A percentile compares a stretch with the other conserved stretches of the same genome.
These are phyloP conservation scores for Oreochromis spilurus DNA, from an alignment of 2,113 vertebrate genomes.

Conservation along the genomic window DNA sequence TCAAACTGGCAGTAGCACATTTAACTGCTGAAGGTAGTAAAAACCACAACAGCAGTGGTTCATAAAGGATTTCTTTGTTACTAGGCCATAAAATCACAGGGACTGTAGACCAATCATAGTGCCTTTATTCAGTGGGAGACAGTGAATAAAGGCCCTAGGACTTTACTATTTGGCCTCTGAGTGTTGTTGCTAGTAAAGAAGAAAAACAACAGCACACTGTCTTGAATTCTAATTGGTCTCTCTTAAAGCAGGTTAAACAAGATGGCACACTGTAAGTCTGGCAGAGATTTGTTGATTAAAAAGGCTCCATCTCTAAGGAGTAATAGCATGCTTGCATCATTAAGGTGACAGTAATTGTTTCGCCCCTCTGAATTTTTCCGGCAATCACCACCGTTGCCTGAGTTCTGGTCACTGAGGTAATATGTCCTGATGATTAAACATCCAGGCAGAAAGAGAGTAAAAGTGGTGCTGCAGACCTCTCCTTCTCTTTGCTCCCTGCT, in stretches of 20 bases:
- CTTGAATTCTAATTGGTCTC: conserved; percentile 56
- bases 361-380: conserved; percentile 55
- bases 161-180: conserved; percentile 36
- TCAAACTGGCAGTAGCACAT: background rate
- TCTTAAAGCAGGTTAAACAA: conserved; percentile 49
- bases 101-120: background rate
- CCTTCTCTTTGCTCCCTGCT: background rate
- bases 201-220: conserved; percentile 42
- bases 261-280: conserved; percentile 42
- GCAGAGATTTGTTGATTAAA: conserved; percentile 47
- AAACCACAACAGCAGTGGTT: conserved; percentile 3
- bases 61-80: conserved; percentile 47
- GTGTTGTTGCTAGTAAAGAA: conserved; percentile 5
- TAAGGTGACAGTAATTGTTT: conserved; percentile 44
- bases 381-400: conserved; percentile 61
- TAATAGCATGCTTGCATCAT: conserved; percentile 45
- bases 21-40: conserved; percentile 12
- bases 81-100: conserved; percentile 26
- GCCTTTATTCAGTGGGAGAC: conserved; percentile 22
- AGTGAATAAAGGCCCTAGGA: conserved; percentile 46
- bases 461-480: background rate
- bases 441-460: conserved; percentile 11
- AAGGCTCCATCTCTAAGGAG: conserved; percentile 26
- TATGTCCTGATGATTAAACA: conserved; percentile 61
- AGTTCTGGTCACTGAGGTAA: conserved; percentile 74